Percentiles rank a stretch among this genome's conserved stretches.
Evolutionary conservation across 2,888 invertebrate species (phyloP).

Genomic region (Orgyia antiqua): DNA sequence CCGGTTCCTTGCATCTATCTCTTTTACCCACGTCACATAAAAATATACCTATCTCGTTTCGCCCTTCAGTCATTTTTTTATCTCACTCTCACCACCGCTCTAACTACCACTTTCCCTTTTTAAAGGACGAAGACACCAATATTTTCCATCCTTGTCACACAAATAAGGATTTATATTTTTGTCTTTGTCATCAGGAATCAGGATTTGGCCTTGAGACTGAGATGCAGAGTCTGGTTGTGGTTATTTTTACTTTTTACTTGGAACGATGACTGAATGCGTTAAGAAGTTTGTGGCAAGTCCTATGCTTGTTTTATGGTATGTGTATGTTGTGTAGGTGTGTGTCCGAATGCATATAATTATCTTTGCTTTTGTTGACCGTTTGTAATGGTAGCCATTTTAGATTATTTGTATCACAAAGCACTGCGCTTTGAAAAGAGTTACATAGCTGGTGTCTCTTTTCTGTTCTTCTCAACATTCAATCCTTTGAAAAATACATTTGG

Average conservation of each 20-base stretch:
- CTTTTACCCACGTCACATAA: conserved; percentile 24
- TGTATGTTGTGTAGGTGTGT: conserved; percentile 29
- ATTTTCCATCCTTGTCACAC: conserved; percentile 31
- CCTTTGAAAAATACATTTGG: too few relatives aligned
- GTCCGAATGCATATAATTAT: conserved; percentile 26
- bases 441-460: too few relatives aligned
- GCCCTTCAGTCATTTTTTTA: conserved; percentile 70
- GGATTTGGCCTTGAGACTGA: conserved; percentile 74
- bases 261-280: conserved; percentile 74
- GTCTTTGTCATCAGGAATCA: conserved; percentile 49
- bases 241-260: conserved; percentile 75
- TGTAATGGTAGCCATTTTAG: conserved; percentile 27
- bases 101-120: conserved; percentile 76
- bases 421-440: too few relatives aligned
- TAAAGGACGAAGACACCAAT: conserved; percentile 72
- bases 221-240: conserved; percentile 65
- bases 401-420: too few relatives aligned
- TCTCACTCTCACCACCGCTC: conserved; percentile 71
- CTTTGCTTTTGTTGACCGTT: conserved; percentile 24
- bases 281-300: conserved; percentile 44
- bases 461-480: too few relatives aligned
- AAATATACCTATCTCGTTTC: conserved; percentile 39
- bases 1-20: conserved; percentile 56
- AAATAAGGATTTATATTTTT: conserved; percentile 14
- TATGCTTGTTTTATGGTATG: conserved; percentile 31